A percentile compares a stretch with the other conserved stretches of the same genome.
phyloP scores from a whole-genome alignment of 2,888 invertebrate species.

The Gymnoscelis rufifasciata region DNA sequence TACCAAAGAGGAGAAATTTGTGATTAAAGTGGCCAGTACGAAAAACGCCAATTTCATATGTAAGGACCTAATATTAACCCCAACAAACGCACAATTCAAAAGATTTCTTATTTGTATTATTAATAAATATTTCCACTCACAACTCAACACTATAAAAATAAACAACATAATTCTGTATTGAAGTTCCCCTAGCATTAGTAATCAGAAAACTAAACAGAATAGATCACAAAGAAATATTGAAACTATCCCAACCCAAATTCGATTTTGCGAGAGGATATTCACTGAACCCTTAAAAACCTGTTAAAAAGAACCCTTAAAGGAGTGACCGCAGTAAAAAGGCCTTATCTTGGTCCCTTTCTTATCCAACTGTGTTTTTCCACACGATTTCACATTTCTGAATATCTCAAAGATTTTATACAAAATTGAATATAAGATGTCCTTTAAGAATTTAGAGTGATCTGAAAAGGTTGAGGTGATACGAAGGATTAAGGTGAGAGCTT shows the following conservation, averaged over 20 bases:
- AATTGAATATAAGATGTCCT: conserved; percentile 18
- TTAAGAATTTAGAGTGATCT: conserved; percentile 7
- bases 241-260: conserved; percentile 30
- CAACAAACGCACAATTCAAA: too few relatives aligned
- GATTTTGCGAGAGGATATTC: conserved; percentile 34
- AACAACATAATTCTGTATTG: neutral
- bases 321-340: conserved; percentile 43
- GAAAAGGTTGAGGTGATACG: conserved; percentile 7
- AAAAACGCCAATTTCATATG: too few relatives aligned
- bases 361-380: conserved; percentile 49
- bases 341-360: conserved; percentile 44
- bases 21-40: too few relatives aligned
- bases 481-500: neutral
- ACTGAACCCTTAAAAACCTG: conserved; percentile 42
- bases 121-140: neutral
- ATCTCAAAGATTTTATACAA: conserved; percentile 12
- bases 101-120: too few relatives aligned
- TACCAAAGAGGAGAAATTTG: too few relatives aligned
- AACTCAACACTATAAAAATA: neutral
- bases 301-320: conserved; percentile 40
- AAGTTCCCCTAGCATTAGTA: neutral
- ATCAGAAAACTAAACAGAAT: conserved; percentile 8
- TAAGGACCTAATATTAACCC: too few relatives aligned
- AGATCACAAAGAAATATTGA: conserved; percentile 22
- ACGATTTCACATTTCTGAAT: conserved; percentile 44